Base-by-base conservation (phyloP, 2,113 vertebrate genomes). In the Pogona vitticeps region DNA sequence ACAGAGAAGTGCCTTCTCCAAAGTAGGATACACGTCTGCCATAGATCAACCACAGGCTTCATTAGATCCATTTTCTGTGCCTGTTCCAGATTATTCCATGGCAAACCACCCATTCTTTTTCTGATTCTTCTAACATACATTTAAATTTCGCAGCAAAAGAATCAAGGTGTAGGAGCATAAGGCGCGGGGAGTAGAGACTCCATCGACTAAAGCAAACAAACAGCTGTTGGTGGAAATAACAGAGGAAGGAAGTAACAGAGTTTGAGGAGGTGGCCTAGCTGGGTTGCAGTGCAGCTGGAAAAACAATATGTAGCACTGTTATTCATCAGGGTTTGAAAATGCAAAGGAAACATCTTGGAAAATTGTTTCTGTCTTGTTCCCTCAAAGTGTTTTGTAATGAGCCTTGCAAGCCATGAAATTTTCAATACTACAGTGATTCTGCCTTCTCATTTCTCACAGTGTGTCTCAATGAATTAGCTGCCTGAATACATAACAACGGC, bases 401-500 rank as follows among this genome's bases (percentile, higher is more conserved):
- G 63, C 40, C 82, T 91, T 80, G 79, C 63, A 84, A n/a, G 52
- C 72, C 81, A 88, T 76, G 38, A 91, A 86, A 85, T 88, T 92
- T 91, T 89, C 91, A 93, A 58, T 83, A 80, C 88, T 36, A 28
- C 0, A 33, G 72, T 3, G 2, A 80, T 86, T 89, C 88, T 86
- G 83, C 88, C 8, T 15, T 84, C 91, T 89, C 68, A 0, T 78
- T 87, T 83, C 82, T 46, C 58, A 86, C 0, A 0, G 79, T 1
- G 5, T 68, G 72, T 88, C 93, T 90, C 80, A 52, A 56, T 86
- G 92, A 91, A 95, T 91, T 84, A 84, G 67, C 87, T 94, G 89
- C 92, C 88, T 94, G 87, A 90, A 86, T 90, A 79, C 86, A 82
- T 91, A 67, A 88, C n/a, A 65, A 36, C 76, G 82, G 26, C 42